Conservation (phyloP, 1,140 invertebrate species). For the Drosophila sp. region DNA sequence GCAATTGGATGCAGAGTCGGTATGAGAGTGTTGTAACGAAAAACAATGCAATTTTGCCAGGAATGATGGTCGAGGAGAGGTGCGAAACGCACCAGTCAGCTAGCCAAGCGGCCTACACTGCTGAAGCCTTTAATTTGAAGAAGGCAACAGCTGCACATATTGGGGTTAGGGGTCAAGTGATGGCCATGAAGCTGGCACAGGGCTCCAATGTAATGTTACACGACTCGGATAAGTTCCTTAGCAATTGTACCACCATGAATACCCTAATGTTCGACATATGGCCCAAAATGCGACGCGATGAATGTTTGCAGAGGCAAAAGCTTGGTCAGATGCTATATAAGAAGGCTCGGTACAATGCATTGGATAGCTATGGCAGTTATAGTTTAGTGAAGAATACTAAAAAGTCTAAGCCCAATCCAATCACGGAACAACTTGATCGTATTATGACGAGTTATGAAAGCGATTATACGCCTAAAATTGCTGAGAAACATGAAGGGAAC, state of each 20-base stretch:
- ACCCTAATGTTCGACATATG: conserved; percentile 39
- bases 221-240: conserved; percentile 29
- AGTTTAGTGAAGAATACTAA: not conserved
- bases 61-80: conserved; percentile 8
- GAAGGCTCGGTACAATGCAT: not conserved
- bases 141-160: not conserved
- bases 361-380: conserved; percentile 38
- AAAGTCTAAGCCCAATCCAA: not conserved
- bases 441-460: conserved; percentile 4
- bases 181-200: conserved; percentile 17
- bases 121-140: not conserved
- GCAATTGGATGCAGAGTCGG: conserved; percentile 32
- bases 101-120: conserved; percentile 22
- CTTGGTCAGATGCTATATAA: not conserved
- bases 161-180: not conserved
- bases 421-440: not conserved
- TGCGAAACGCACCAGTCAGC: conserved; percentile 34
- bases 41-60: conserved; percentile 35
- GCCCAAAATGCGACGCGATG: conserved; percentile 18
- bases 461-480: not conserved
- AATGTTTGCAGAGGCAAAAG: not conserved
- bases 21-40: not conserved
- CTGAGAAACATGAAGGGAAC: not conserved
- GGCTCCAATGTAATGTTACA: not conserved
- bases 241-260: conserved; percentile 53